Conservation (phyloP, 2,113 vertebrate genomes). For the Cariama cristata region DNA sequence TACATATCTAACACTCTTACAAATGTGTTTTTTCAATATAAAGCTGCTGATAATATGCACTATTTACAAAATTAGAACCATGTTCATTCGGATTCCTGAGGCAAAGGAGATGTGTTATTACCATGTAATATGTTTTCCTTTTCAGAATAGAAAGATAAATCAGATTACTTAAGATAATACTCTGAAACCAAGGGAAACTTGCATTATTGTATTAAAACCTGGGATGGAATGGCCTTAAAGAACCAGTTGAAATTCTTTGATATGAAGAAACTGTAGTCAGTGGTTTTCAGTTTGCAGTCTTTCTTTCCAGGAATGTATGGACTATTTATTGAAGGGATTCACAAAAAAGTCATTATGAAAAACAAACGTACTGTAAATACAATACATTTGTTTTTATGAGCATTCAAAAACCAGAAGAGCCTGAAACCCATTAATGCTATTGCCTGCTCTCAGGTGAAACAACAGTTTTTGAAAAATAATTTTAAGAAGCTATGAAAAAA, state of each 20-base stretch:
- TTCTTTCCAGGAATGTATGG: background rate
- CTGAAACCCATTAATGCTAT: background rate
- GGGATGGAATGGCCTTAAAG: background rate
- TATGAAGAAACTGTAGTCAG: background rate
- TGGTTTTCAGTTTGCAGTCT: background rate
- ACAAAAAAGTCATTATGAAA: background rate
- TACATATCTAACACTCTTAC: background rate
- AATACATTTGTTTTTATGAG: background rate
- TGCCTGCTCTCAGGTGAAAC: background rate
- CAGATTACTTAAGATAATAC: slow-evolving; percentile 25
- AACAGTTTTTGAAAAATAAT: background rate
- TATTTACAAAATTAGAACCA: background rate
- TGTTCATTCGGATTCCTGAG: background rate
- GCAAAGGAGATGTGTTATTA: background rate
- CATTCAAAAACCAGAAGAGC: background rate
- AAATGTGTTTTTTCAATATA: background rate
- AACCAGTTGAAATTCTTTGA: background rate
- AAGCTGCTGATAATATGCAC: background rate
- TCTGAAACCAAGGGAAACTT: background rate
- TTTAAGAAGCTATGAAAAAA: background rate
- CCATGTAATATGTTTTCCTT: background rate
- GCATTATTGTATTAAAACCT: background rate
- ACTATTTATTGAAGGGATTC: background rate
- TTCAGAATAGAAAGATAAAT: background rate
- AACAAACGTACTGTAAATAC: background rate